Percentiles rank a stretch among this genome's conserved stretches.
Conservation (phyloP, 2,888 invertebrate species). For the Odontomyia ornata region DNA sequence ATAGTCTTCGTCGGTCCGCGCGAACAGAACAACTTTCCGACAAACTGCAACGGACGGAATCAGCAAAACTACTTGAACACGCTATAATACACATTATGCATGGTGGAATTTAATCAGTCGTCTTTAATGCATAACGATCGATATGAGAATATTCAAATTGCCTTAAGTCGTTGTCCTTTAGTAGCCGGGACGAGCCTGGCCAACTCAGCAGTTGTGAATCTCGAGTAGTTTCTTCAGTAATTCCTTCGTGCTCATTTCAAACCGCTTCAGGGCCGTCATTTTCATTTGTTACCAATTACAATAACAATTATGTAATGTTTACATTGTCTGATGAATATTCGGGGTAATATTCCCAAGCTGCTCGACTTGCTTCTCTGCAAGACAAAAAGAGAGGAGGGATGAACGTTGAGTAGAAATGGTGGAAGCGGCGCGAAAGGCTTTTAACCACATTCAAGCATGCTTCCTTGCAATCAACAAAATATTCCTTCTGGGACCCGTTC, state of each 20-base stretch:
- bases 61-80: not conserved
- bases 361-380: no score
- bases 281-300: conserved; percentile 22
- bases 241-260: not conserved
- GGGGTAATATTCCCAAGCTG: not conserved
- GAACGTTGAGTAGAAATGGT: no score
- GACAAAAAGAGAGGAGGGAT: no score
- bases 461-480: conserved; percentile 29
- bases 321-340: conserved; percentile 28
- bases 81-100: not conserved
- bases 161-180: not conserved
- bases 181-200: not conserved
- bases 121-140: conserved; percentile 2
- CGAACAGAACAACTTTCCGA: not conserved
- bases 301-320: conserved; percentile 25
- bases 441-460: conserved; percentile 33
- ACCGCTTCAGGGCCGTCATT: conserved; percentile 8
- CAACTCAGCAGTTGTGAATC: not conserved
- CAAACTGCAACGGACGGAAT: not conserved
- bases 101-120: not conserved
- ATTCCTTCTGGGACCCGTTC: conserved; percentile 27
- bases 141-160: not conserved
- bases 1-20: not conserved
- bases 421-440: not conserved
- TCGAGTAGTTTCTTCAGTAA: not conserved